These are phyloP conservation scores for Lordiphosa stackelbergi DNA, from an alignment of 1,140 invertebrate genomes.

Conservation along the genomic window DNA sequence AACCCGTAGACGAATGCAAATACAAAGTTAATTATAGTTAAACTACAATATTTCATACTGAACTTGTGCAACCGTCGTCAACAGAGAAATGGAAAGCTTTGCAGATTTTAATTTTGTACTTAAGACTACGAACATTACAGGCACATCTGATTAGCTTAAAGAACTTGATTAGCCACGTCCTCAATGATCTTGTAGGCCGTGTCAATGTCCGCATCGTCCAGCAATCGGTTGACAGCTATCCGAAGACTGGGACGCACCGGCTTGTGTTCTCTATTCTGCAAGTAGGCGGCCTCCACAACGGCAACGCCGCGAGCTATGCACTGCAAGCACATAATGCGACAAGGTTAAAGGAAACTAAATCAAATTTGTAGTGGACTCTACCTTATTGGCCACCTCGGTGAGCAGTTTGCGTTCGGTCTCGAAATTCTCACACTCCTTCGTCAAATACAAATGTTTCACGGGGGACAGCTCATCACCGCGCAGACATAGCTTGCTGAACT, in stretches of 20 bases:
- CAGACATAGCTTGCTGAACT: constrained; percentile 79
- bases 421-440: constrained; percentile 69
- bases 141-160: constrained; percentile 20
- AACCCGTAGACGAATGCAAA: constrained; percentile 20
- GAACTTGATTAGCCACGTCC: constrained; percentile 36
- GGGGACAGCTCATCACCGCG: constrained; percentile 83
- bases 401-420: constrained; percentile 79
- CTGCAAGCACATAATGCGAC: constrained; percentile 64
- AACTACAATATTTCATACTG: constrained; percentile 29
- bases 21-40: constrained; percentile 12
- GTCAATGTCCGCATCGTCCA: constrained; percentile 80
- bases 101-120: neutral
- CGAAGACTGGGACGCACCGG: constrained; percentile 83
- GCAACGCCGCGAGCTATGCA: constrained; percentile 82
- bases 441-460: constrained; percentile 88
- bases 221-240: constrained; percentile 80
- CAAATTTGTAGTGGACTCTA: constrained; percentile 8
- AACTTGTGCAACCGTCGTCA: constrained; percentile 8
- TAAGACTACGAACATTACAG: constrained; percentile 1
- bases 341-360: neutral
- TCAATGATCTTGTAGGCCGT: constrained; percentile 58
- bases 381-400: constrained; percentile 79
- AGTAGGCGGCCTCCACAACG: constrained; percentile 81
- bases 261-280: constrained; percentile 81
- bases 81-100: constrained; percentile 10